phyloP scores from a whole-genome alignment of 2,113 vertebrate genomes.

The Ascaphus truei region DNA sequence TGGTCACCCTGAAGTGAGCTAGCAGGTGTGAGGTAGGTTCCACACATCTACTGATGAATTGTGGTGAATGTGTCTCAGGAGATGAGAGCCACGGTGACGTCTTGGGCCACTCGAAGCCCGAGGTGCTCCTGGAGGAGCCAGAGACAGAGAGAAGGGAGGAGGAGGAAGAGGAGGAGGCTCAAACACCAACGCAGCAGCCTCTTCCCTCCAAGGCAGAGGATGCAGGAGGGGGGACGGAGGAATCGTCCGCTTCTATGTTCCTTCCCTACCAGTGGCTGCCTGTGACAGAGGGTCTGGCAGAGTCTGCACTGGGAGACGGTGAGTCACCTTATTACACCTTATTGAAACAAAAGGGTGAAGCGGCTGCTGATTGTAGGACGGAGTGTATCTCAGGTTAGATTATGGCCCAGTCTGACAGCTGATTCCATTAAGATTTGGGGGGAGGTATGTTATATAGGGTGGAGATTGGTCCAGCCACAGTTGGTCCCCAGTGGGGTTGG shows the following conservation, averaged over 20 bases:
- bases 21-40: neutral
- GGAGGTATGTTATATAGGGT: too few species aligned
- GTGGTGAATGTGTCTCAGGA: neutral
- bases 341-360: too few species aligned
- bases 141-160: constrained; percentile 15
- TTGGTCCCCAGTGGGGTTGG: neutral
- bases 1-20: neutral
- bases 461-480: too few species aligned
- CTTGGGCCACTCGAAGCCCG: neutral
- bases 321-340: too few species aligned
- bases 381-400: too few species aligned
- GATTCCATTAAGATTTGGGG: too few species aligned
- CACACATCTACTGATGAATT: neutral
- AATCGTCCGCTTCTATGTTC: neutral
- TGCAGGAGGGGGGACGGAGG: neutral
- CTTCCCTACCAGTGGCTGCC: constrained; percentile 24
- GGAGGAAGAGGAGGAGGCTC: constrained; percentile 34
- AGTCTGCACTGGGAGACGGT: constrained; percentile 64
- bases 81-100: neutral
- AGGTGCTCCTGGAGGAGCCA: neutral
- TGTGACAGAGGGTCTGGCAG: constrained; percentile 41
- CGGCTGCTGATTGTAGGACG: accelerated
- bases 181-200: constrained; percentile 2
- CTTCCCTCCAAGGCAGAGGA: neutral
- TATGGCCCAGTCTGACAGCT: too few species aligned